Conservation (phyloP, 2,888 invertebrate species). For the Rhingia campestris region DNA sequence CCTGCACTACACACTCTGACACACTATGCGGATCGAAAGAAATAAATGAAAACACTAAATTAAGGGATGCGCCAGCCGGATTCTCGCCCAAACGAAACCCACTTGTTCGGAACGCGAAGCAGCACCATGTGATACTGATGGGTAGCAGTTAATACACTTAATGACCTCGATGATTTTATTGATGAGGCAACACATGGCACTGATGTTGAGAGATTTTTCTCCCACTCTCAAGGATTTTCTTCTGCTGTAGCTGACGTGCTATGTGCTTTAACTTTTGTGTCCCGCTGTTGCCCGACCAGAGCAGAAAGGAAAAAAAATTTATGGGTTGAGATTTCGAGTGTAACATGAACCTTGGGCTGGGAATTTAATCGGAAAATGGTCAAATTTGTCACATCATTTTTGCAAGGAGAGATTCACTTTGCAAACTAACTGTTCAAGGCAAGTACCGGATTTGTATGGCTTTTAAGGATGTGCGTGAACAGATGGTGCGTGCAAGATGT, state of each 20-base stretch:
- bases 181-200: slow-evolving; percentile 79
- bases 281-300: neutral
- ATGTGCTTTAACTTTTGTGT: neutral
- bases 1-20: neutral
- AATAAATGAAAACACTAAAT: slow-evolving; percentile 74
- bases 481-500: slow-evolving; percentile 13
- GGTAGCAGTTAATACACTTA: slow-evolving; percentile 82
- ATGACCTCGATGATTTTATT: slow-evolving; percentile 83
- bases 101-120: slow-evolving; percentile 28
- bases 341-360: slow-evolving; percentile 28
- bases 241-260: no score
- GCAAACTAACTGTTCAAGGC: slow-evolving; percentile 23
- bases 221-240: slow-evolving; percentile 42
- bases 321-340: slow-evolving; percentile 37
- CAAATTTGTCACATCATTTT: slow-evolving; percentile 70
- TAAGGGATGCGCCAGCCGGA: slow-evolving; percentile 72
- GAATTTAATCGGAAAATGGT: slow-evolving; percentile 61
- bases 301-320: neutral
- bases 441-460: slow-evolving; percentile 23
- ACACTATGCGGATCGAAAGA: slow-evolving; percentile 56
- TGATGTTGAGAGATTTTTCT: slow-evolving; percentile 75
- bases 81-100: slow-evolving; percentile 31
- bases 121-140: slow-evolving; percentile 81
- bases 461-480: neutral
- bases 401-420: slow-evolving; percentile 59